phyloP scores from a whole-genome alignment of 2,113 vertebrate genomes.

The Lepisosteus osseus region DNA sequence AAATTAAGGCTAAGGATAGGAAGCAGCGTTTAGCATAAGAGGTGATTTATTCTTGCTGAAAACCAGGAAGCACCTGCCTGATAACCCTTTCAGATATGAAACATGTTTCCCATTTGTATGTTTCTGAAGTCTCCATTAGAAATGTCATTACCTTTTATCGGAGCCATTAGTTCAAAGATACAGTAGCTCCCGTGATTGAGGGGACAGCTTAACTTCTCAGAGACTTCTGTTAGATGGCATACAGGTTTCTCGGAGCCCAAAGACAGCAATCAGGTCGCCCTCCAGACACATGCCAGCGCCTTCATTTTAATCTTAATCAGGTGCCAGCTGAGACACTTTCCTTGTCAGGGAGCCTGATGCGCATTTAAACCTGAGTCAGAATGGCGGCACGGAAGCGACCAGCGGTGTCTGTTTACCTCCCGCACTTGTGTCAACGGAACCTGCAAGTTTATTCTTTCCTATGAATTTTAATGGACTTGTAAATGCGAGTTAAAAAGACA shows the following conservation, averaged over 20 bases:
- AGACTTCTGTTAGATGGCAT: slow-evolving; percentile 3
- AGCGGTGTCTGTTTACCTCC: too few species aligned
- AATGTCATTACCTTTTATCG: slow-evolving; percentile 29
- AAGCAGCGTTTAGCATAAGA: too few species aligned
- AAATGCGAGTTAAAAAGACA: neutral
- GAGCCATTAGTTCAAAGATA: slow-evolving; percentile 18
- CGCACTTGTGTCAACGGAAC: too few species aligned
- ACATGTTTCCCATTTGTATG: too few species aligned
- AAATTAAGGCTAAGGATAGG: too few species aligned
- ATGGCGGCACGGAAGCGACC: too few species aligned
- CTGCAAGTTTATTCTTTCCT: too few species aligned
- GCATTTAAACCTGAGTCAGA: neutral
- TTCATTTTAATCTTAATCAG: neutral
- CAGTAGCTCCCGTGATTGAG: slow-evolving; percentile 18
- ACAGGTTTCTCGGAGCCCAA: neutral
- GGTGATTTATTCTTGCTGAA: too few species aligned
- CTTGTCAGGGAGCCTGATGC: slow-evolving; percentile 10
- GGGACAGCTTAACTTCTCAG: neutral
- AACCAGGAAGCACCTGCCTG: too few species aligned
- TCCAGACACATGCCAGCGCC: too few species aligned
- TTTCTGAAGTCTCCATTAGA: slow-evolving; percentile 13
- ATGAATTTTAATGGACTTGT: slow-evolving; percentile 7
- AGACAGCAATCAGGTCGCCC: too few species aligned
- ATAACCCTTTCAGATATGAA: too few species aligned
- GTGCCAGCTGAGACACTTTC: neutral